phyloP scores from a whole-genome alignment of 1,140 invertebrate species.

The Phthorimaea operculella region DNA sequence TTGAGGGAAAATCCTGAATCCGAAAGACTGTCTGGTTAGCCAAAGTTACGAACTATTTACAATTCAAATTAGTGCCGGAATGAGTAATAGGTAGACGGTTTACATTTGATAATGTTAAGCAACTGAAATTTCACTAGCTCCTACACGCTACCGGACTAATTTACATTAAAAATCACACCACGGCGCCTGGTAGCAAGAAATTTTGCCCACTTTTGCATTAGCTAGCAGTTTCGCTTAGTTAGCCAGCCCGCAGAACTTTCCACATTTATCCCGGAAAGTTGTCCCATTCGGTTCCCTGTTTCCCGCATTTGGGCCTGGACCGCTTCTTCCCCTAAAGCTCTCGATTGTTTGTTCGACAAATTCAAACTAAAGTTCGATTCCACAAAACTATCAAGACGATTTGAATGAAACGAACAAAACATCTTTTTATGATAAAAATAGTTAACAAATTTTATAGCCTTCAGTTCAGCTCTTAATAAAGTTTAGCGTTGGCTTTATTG shows the following conservation, averaged over 20 bases:
- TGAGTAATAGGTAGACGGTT: no score
- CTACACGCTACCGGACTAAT: no score
- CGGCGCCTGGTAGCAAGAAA: conserved; percentile 20
- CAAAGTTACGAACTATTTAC: no score
- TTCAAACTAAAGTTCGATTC: neutral
- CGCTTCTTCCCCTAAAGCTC: neutral
- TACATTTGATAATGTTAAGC: no score
- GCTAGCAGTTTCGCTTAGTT: conserved; percentile 27
- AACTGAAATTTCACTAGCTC: no score
- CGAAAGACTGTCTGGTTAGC: neutral
- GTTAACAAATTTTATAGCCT: neutral
- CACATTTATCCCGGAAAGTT: conserved; percentile 33
- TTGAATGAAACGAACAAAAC: neutral
- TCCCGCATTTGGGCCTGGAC: conserved; percentile 16
- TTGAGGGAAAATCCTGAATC: neutral
- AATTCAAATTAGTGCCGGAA: no score
- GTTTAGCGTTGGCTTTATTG: neutral
- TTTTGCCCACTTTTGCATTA: conserved; percentile 28
- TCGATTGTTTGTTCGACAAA: conserved; percentile 6
- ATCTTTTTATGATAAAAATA: neutral
- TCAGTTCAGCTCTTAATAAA: neutral
- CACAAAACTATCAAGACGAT: neutral
- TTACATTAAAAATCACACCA: no score
- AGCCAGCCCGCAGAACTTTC: conserved; percentile 22
- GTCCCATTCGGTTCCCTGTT: conserved; percentile 13